Evolutionary conservation across 2,888 invertebrate genomes (phyloP).

Genomic region (Sarcophaga rosellei): DNA sequence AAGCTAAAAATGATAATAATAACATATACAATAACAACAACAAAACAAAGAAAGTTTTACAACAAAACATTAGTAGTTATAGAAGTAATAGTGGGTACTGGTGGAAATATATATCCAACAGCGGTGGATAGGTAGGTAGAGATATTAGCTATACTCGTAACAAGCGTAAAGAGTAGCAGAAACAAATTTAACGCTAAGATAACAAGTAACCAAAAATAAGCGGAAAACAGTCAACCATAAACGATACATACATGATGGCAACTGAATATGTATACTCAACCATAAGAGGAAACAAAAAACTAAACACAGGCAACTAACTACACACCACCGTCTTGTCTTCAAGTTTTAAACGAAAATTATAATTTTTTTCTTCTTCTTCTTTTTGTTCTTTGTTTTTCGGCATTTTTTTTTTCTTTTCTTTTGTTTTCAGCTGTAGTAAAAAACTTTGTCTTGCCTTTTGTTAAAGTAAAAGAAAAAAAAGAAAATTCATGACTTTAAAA

Average conservation of each 20-base stretch:
- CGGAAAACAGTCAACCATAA: constrained; percentile 67
- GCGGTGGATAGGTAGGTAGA: background rate
- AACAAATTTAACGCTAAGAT: constrained; percentile 78
- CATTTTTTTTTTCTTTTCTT: constrained; percentile 29
- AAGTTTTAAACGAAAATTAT: constrained; percentile 7
- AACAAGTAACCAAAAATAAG: constrained; percentile 69
- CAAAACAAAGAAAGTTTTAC: constrained; percentile 27
- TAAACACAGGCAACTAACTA: constrained; percentile 40
- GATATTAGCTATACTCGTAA: constrained; percentile 19
- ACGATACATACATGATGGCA: constrained; percentile 2
- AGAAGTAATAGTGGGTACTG: constrained; percentile 19
- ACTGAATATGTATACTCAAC: constrained; percentile 41
- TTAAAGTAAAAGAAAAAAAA: background rate
- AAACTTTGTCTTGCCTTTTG: constrained; percentile 62
- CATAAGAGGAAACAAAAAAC: constrained; percentile 49
- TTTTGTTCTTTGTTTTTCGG: background rate
- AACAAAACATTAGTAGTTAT: constrained; percentile 10
- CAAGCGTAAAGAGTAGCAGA: constrained; percentile 68
- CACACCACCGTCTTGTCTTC: constrained; percentile 26
- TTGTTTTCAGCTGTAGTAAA: constrained; percentile 8
- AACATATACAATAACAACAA: constrained; percentile 31
- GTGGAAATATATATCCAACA: background rate
- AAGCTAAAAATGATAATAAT: constrained; percentile 45
- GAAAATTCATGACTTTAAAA: constrained; percentile 51
- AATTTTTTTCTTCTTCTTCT: constrained; percentile 30